These are phyloP conservation scores for Canis aureus DNA, from an alignment of 2,113 vertebrate genomes.

Conservation along the genomic window DNA sequence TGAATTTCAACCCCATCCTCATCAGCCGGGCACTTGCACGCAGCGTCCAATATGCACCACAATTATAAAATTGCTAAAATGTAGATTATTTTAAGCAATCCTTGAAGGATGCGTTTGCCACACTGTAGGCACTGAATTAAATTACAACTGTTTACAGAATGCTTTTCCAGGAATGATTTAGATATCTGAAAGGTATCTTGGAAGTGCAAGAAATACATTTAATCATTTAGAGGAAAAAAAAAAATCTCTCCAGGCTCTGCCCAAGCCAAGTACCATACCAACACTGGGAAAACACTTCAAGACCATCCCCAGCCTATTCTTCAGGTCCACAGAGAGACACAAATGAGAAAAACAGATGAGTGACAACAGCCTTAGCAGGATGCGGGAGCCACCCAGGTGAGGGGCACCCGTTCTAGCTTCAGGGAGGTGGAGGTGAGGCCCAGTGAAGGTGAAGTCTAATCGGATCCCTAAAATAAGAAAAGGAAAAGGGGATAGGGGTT, in stretches of 20 bases:
- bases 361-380: not conserved
- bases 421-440: not conserved
- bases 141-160: not conserved
- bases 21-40: not conserved
- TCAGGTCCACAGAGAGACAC: not conserved
- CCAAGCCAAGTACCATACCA: not conserved
- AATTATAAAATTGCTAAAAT: not conserved
- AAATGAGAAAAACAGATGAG: not conserved
- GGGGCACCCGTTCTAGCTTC: not conserved
- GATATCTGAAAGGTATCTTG: not conserved
- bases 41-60: too few relatives aligned
- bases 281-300: not conserved
- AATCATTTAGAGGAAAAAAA: not conserved
- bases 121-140: not conserved
- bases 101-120: not conserved
- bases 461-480: constrained; percentile 13
- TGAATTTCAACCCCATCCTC: not conserved
- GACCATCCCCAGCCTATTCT: not conserved
- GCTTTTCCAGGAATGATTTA: constrained; percentile 10
- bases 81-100: not conserved
- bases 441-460: not conserved
- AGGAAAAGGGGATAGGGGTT: not conserved
- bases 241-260: not conserved
- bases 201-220: not conserved
- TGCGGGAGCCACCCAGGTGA: not conserved